Evolutionary conservation across 2,888 invertebrate species (phyloP), one percentile per base, ranked within the genome.

Genomic region (Drosophila multiciliata): DNA sequence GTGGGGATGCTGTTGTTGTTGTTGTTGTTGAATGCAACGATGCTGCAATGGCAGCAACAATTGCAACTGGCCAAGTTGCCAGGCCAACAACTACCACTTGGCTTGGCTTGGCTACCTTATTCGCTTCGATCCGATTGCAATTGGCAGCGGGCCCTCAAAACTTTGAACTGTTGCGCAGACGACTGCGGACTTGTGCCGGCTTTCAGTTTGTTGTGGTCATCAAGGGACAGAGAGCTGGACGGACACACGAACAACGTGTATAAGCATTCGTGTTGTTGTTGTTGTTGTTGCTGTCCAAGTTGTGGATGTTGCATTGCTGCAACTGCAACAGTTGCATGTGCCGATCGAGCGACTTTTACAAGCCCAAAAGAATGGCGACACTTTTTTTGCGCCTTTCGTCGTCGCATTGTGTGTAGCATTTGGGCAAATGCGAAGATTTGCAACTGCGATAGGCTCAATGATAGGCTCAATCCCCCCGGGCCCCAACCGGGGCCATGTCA

Each of bases 161-260:
- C 91, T 91, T 85, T 91, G 87, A 91, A 90, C 91, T 88, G 91
- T 78, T 73, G 78, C 83, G 86, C 78, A 80, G 83, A 75, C 89
- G 92, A 92, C 92, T 91, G 83, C 81, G 67, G 83, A 90, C 92
- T 92, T 92, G 91, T 91, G 91, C 92, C 91, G 91, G 74, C 92
- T 90, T 91, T 91, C 91, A 91, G 90, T 87, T 89, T 77, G 82
- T 76, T 76, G 76, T 75, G 81, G 75, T 83, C 90, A 85, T 85
- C 85, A 90, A 87, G 55, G 82, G 78, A 89, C 88, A 63, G 72
- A 63, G 72, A 73, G 60, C 50, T 32, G 53, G 57, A 66, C 68
- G 53, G 77, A 67, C 49, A 26, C 49, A 55, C 55, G 20, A 48
- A 59, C 62, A 69, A 57, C 72, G 52, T 83, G 62, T 78, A 85